These are phyloP conservation scores for Steinernema scapterisci DNA, from an alignment of 2,888 invertebrate genomes.

Conservation along the genomic window DNA sequence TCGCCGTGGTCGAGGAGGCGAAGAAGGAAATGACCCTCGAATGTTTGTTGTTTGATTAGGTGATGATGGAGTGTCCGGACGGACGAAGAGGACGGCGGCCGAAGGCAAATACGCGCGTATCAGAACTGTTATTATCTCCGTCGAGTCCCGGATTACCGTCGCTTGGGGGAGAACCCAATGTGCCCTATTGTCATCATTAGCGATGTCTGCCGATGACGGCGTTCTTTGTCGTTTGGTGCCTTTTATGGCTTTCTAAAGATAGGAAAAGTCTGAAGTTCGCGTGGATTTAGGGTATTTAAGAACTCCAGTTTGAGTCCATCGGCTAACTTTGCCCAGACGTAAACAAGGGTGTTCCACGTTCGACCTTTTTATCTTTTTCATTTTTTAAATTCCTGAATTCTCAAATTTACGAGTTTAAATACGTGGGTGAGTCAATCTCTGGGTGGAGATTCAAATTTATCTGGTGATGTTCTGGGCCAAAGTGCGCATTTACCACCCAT, in stretches of 20 bases:
- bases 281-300: too few relatives aligned
- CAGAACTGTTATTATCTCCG: constrained; percentile 2
- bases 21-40: constrained; percentile 7
- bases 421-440: too few relatives aligned
- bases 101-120: not conserved
- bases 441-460: too few relatives aligned
- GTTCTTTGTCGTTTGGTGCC: not conserved
- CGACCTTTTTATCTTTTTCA: too few relatives aligned
- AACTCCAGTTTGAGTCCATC: too few relatives aligned
- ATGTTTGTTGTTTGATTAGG: constrained; percentile 3
- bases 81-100: not conserved
- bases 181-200: not conserved
- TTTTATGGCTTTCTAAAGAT: not conserved
- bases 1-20: not conserved
- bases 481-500: too few relatives aligned
- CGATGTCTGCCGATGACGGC: not conserved
- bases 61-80: not conserved
- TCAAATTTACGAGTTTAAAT: too few relatives aligned
- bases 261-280: too few relatives aligned
- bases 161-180: not conserved
- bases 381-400: too few relatives aligned
- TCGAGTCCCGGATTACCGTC: not conserved
- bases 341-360: too few relatives aligned
- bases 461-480: too few relatives aligned
- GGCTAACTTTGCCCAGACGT: too few relatives aligned